Evolutionary conservation across 1,140 invertebrate genomes (phyloP).

Genomic region (Rhopalosiphum maidis): DNA sequence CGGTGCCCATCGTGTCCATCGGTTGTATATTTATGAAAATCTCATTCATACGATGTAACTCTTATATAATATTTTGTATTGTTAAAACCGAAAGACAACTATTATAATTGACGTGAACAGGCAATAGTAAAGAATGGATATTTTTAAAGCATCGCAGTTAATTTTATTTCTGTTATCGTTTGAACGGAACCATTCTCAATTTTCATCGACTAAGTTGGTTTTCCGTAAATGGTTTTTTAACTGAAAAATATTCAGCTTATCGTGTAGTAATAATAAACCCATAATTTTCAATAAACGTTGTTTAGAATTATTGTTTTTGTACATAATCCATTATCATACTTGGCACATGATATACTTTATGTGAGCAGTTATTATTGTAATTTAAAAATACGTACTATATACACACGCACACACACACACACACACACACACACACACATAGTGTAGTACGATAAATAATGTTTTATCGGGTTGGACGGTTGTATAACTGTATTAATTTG

Average conservation of each 20-base stretch:
- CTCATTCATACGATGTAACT: not conserved
- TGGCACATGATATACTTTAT: not conserved
- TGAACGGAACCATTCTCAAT: not conserved
- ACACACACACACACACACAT: not conserved
- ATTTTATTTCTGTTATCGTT: not conserved
- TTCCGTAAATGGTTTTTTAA: too few relatives aligned
- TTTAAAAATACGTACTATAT: not conserved
- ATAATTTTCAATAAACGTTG: not conserved
- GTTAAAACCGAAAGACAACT: not conserved
- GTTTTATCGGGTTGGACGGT: not conserved
- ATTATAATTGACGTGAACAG: too few relatives aligned
- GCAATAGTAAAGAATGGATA: not conserved
- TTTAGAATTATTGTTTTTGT: not conserved
- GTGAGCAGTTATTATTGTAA: not conserved
- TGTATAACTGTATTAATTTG: not conserved
- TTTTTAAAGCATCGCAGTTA: not conserved
- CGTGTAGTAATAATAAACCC: not conserved
- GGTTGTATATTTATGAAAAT: not conserved
- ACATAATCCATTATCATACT: not conserved
- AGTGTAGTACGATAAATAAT: not conserved
- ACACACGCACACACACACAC: not conserved
- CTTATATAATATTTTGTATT: not conserved
- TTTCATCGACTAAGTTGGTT: too few relatives aligned
- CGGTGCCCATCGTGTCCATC: not conserved
- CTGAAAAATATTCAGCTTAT: too few relatives aligned